Conservation (phyloP, 2,113 vertebrate genomes). For the Aegithalos caudatus region DNA sequence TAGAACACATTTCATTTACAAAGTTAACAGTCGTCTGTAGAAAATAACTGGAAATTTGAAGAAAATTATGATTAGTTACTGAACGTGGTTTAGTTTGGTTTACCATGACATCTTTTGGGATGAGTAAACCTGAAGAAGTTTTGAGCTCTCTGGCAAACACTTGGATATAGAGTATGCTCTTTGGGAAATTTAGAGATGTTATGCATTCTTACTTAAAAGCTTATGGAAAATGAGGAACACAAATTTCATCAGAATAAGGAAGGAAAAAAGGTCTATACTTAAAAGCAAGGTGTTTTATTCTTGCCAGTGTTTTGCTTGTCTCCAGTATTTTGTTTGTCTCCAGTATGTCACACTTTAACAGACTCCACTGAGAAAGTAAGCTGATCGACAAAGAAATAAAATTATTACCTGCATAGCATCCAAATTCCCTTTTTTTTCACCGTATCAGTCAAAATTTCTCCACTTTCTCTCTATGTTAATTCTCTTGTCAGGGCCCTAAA, state of each 20-base stretch:
- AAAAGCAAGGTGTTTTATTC: not conserved
- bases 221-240: not conserved
- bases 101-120: not conserved
- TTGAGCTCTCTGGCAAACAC: not conserved
- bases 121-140: not conserved
- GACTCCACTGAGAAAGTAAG: not conserved
- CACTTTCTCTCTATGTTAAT: not conserved
- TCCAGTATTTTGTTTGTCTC: not conserved
- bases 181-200: not conserved
- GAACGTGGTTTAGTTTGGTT: not conserved
- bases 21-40: not conserved
- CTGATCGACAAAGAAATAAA: not conserved
- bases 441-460: not conserved
- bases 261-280: not conserved
- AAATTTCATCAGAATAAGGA: not conserved
- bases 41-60: not conserved
- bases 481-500: not conserved
- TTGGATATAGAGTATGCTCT: not conserved
- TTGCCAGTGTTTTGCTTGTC: not conserved
- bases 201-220: not conserved
- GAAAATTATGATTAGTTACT: not conserved
- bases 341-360: fast-evolving
- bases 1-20: not conserved
- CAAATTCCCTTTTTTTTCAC: not conserved
- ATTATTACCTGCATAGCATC: not conserved